phyloP scores from a whole-genome alignment of 1,140 invertebrate species.

The Drosophila rhopaloa region DNA sequence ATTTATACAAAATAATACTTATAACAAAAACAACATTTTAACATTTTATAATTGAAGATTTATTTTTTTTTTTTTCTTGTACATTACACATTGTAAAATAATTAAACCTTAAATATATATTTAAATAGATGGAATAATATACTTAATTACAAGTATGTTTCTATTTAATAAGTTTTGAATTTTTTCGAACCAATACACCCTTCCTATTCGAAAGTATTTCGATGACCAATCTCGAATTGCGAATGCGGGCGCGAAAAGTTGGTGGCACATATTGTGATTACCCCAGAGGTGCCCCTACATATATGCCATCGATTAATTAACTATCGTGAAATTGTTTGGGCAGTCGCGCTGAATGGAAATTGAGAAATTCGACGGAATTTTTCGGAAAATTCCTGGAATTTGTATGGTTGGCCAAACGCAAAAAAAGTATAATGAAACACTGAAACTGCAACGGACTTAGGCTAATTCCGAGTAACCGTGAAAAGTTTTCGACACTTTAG shows the following conservation, averaged over 20 bases:
- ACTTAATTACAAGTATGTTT: no score
- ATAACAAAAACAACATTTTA: no score
- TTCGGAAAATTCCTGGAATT: not conserved
- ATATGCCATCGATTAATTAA: slow-evolving; percentile 36
- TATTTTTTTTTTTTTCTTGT: no score
- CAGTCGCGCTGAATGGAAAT: slow-evolving; percentile 8
- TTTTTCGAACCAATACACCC: not conserved
- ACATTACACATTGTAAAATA: no score
- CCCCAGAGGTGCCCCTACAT: not conserved
- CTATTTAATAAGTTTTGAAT: no score
- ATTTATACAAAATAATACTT: no score
- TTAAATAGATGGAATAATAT: no score
- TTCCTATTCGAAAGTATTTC: not conserved
- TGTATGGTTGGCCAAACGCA: not conserved
- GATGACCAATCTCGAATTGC: not conserved
- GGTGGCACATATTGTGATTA: slow-evolving; percentile 10
- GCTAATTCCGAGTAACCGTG: slow-evolving; percentile 48
- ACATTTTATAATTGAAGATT: no score
- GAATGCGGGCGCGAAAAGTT: slow-evolving; percentile 11
- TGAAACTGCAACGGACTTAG: not conserved
- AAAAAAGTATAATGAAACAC: not conserved
- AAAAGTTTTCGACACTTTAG: slow-evolving; percentile 69
- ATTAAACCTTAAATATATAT: no score
- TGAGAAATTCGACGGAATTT: not conserved
- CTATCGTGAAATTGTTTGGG: slow-evolving; percentile 11